Conservation (phyloP, 2,113 vertebrate genomes). For the Ivindomyrus marchei region DNA sequence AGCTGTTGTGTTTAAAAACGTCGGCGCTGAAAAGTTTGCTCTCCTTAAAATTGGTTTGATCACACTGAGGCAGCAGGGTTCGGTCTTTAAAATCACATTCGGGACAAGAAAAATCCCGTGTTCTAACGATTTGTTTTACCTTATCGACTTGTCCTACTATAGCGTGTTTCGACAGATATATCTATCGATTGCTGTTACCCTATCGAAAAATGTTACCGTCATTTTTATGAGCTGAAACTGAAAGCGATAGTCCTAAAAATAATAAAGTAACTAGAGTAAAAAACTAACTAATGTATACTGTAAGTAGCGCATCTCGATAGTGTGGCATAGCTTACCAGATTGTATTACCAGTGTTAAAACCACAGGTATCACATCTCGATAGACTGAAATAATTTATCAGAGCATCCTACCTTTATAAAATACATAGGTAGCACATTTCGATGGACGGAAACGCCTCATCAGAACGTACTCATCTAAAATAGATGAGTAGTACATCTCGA, state of each 20-base stretch:
- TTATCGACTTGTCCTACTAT: not conserved
- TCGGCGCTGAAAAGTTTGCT: not conserved
- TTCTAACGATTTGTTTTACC: not conserved
- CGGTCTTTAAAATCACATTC: not conserved
- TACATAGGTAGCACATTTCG: not conserved
- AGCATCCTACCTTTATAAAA: not conserved
- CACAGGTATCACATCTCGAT: not conserved
- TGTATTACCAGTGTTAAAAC: not conserved
- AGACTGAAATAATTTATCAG: not conserved
- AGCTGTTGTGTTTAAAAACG: not conserved
- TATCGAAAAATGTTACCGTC: not conserved
- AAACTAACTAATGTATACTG: not conserved
- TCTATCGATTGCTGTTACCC: not conserved
- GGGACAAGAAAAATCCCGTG: not conserved
- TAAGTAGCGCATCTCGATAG: not conserved
- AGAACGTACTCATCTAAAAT: not conserved
- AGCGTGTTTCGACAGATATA: not conserved
- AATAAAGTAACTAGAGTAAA: not conserved
- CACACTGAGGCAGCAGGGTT: not conserved
- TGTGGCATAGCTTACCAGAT: not conserved
- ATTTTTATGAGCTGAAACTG: not conserved
- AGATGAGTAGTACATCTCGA: not conserved
- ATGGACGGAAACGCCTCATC: not conserved
- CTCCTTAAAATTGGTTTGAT: not conserved
- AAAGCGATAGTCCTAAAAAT: not conserved